These are phyloP conservation scores for Gadopsis bispinosus DNA, from an alignment of 2,797 vertebrate genomes.

Conservation along the genomic window DNA sequence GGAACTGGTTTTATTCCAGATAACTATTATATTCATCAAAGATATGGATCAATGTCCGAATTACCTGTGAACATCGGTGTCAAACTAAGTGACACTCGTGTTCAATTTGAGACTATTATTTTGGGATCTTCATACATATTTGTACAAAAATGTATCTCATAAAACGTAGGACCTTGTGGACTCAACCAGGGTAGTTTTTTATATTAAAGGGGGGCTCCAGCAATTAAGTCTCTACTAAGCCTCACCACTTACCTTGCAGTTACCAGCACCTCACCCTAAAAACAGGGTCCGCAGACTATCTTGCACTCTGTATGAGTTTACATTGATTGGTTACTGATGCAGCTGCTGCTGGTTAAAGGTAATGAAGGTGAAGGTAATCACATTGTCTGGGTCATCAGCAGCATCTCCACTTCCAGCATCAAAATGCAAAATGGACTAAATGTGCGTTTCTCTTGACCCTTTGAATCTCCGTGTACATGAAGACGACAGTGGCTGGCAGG, in stretches of 20 bases:
- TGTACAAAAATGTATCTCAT: no score
- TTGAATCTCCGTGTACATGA: constrained; percentile 15
- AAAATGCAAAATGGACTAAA: constrained; percentile 11
- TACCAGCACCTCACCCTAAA: not conserved
- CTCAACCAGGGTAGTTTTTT: not conserved
- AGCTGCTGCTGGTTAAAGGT: not conserved
- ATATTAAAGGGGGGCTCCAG: not conserved
- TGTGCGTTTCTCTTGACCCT: constrained; percentile 23
- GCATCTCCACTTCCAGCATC: constrained; percentile 7
- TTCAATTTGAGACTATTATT: not conserved
- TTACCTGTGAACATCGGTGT: no score
- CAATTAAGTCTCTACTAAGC: no score
- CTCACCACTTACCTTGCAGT: not conserved
- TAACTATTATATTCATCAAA: no score
- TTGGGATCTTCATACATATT: not conserved
- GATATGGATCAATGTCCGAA: no score
- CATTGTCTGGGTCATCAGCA: not conserved
- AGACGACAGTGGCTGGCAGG: constrained; percentile 33
- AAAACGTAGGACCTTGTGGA: no score
- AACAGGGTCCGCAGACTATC: not conserved
- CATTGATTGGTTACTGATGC: not conserved
- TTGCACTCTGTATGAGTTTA: not conserved
- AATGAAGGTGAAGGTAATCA: no score
- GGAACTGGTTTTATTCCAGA: not conserved
- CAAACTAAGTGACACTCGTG: no score